A percentile compares a stretch with the other conserved stretches of the same genome.
These are phyloP conservation scores for Alauda arvensis DNA, from an alignment of 2,797 vertebrate genomes.

Conservation along the genomic window DNA sequence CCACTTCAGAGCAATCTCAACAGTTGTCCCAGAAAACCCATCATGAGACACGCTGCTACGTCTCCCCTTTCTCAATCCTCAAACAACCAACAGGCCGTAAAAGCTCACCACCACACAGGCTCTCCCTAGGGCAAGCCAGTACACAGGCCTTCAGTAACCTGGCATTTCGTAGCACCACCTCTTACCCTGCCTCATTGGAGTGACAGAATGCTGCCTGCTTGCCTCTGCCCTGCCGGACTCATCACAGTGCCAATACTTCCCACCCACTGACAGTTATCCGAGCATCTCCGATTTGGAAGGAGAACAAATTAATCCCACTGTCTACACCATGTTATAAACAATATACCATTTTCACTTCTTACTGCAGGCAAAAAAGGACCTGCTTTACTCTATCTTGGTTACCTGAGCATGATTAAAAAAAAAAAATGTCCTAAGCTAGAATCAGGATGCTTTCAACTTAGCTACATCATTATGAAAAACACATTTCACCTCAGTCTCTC, in stretches of 20 bases:
- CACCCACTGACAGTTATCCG: background rate
- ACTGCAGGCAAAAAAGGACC: background rate
- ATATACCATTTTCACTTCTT: background rate
- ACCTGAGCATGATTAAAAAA: background rate
- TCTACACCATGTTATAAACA: background rate
- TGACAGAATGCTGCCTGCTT: background rate
- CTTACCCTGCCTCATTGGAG: background rate
- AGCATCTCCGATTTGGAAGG: background rate
- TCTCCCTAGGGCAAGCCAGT: background rate
- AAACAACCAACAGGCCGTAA: background rate
- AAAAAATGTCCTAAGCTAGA: background rate
- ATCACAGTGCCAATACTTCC: background rate
- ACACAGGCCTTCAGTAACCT: background rate
- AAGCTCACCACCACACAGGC: background rate
- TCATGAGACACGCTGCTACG: fast-evolving
- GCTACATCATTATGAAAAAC: background rate
- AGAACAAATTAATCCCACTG: background rate
- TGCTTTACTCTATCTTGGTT: background rate
- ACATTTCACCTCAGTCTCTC: background rate
- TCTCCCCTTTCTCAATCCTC: background rate
- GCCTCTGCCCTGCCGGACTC: background rate
- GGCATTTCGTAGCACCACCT: background rate
- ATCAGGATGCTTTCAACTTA: background rate
- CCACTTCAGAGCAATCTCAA: background rate
- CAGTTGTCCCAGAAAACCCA: fast-evolving